Conservation (phyloP, 64 coral and sea anemone genomes). For the Trachythela sp. region DNA sequence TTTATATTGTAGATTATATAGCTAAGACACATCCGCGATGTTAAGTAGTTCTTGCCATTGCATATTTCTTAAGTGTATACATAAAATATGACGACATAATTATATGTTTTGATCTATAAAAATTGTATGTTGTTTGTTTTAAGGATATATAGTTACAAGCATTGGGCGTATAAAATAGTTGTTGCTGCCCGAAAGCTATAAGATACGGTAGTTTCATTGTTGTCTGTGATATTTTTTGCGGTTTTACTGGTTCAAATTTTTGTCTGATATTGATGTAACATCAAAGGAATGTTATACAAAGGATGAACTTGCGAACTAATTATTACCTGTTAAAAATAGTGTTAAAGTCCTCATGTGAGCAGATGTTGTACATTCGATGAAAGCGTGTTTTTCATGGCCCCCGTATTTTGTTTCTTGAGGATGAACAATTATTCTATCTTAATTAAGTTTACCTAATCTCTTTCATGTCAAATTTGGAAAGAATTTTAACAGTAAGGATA, state of each 20-base stretch:
- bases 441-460: too few species aligned
- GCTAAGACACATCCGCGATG: neutral
- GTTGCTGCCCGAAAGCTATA: neutral
- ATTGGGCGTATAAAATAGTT: neutral
- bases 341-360: neutral
- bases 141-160: neutral
- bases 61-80: neutral
- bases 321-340: neutral
- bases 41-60: neutral
- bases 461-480: too few species aligned
- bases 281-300: neutral
- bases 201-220: too few species aligned
- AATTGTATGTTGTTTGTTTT: neutral
- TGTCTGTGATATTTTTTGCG: neutral
- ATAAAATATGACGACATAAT: neutral
- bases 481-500: too few species aligned
- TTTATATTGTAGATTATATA: neutral
- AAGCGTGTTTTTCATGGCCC: too few species aligned
- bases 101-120: neutral
- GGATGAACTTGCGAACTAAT: neutral
- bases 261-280: neutral
- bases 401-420: too few species aligned
- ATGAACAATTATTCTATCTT: too few species aligned
- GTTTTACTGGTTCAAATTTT: neutral
- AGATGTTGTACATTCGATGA: too few species aligned